Conservation (phyloP, 2,888 invertebrate genomes). For the Drosophila pegasa region DNA sequence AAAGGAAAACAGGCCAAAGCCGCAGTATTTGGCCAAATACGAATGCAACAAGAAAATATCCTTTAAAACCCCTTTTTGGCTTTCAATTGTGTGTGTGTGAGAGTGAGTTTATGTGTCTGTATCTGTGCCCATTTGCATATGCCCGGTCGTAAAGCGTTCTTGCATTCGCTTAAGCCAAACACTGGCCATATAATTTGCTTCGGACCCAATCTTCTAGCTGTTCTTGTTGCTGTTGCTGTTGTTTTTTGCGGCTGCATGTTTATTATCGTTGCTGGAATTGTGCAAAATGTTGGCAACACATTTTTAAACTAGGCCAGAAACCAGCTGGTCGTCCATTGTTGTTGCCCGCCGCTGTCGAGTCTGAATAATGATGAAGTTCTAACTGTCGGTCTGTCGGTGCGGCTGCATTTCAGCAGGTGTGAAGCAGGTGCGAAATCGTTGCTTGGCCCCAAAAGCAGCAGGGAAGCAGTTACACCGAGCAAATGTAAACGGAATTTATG, state of each 20-base stretch:
- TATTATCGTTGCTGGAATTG: slow-evolving; percentile 44
- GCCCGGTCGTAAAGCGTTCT: slow-evolving; percentile 41
- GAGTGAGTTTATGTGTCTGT: slow-evolving; percentile 5
- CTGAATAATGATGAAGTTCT: slow-evolving; percentile 71
- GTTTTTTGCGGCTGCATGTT: slow-evolving; percentile 17
- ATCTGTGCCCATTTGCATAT: slow-evolving; percentile 63
- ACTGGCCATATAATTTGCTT: slow-evolving; percentile 45
- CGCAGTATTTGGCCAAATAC: slow-evolving; percentile 26
- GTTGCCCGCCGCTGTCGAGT: slow-evolving; percentile 34
- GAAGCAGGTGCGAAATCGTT: slow-evolving; percentile 38
- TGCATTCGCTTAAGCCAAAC: slow-evolving; percentile 32
- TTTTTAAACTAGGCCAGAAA: slow-evolving; percentile 70
- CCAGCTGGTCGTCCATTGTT: slow-evolving; percentile 45
- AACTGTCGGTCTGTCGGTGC: slow-evolving; percentile 22
- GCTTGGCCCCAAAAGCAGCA: not conserved
- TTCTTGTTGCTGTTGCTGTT: slow-evolving; percentile 21
- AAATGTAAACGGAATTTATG: slow-evolving; percentile 9
- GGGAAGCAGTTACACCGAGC: slow-evolving; percentile 4
- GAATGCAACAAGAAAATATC: slow-evolving; percentile 68
- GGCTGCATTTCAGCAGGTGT: slow-evolving; percentile 19
- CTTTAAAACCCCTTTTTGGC: slow-evolving; percentile 47
- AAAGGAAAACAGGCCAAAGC: slow-evolving; percentile 41
- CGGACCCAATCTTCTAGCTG: not conserved
- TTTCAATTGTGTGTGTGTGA: slow-evolving; percentile 41
- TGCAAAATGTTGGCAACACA: slow-evolving; percentile 44